Evolutionary conservation across 2,888 invertebrate genomes (phyloP).

Genomic region (Xestia xanthographa): DNA sequence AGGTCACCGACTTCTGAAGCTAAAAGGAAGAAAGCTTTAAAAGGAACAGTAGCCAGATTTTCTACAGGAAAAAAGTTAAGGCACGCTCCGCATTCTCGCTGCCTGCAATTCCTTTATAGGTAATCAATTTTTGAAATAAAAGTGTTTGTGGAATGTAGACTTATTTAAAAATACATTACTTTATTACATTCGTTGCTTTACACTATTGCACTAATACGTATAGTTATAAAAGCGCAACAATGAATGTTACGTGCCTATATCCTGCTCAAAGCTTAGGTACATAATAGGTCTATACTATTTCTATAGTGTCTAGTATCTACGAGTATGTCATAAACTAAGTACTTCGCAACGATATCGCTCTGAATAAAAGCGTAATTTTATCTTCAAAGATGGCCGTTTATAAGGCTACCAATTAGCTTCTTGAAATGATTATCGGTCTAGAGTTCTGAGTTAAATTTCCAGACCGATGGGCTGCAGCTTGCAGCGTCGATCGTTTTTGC

Average conservation of each 20-base stretch:
- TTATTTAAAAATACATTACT: slow-evolving; percentile 27
- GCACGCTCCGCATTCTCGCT: background rate
- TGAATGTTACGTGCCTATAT: background rate
- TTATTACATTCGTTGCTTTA: slow-evolving; percentile 8
- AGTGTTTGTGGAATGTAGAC: background rate
- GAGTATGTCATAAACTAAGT: background rate
- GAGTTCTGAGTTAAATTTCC: background rate
- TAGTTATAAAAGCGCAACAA: slow-evolving; percentile 13
- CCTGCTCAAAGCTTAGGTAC: background rate
- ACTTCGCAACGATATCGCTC: background rate
- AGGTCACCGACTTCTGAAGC: too few relatives aligned
- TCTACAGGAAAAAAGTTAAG: background rate
- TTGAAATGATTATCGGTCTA: slow-evolving; percentile 11
- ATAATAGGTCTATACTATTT: background rate
- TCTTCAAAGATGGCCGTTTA: slow-evolving; percentile 15
- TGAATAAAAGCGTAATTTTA: slow-evolving; percentile 22
- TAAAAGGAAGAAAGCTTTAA: background rate
- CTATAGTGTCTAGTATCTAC: background rate
- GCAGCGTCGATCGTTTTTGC: slow-evolving; percentile 17
- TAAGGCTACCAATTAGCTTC: slow-evolving; percentile 12
- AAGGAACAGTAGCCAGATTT: background rate
- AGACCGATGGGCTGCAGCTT: background rate
- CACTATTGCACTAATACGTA: background rate
- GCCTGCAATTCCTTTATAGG: too few relatives aligned
- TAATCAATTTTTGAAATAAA: background rate